Percentiles rank a stretch among this genome's conserved stretches.
Evolutionary conservation across 2,888 invertebrate species (phyloP).

Genomic region (Athrips mouffetella): DNA sequence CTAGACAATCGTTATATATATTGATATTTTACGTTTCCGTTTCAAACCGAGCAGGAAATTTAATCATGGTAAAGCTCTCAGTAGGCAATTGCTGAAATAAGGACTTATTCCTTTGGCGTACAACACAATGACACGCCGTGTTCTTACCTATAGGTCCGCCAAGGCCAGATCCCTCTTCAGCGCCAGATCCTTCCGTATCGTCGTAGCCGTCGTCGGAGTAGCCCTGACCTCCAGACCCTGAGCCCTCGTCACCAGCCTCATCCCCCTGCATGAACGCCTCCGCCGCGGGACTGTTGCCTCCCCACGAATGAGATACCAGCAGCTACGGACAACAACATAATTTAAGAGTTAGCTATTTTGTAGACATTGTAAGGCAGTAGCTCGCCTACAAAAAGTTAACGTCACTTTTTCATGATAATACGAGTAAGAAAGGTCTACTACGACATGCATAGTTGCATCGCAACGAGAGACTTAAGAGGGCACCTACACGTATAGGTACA

Average conservation of each 20-base stretch:
- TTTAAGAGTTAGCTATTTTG: neutral
- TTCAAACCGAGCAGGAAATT: too few species aligned
- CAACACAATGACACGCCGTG: neutral
- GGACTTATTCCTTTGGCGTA: too few species aligned
- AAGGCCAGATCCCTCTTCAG: constrained; percentile 67
- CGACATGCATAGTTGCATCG: too few species aligned
- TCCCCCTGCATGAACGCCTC: constrained; percentile 79
- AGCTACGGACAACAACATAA: constrained; percentile 36
- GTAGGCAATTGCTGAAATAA: too few species aligned
- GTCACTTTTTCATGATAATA: too few species aligned
- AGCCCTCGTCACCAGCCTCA: constrained; percentile 77
- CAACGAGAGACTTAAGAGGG: too few species aligned
- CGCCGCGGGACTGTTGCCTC: constrained; percentile 46
- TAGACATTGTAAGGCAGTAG: too few species aligned
- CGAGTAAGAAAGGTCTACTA: too few species aligned
- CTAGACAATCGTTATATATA: too few species aligned
- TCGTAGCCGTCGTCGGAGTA: constrained; percentile 71
- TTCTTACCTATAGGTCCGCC: constrained; percentile 13
- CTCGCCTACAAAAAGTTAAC: neutral
- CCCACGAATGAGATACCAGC: constrained; percentile 56
- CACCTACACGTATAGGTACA: too few species aligned
- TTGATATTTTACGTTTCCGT: too few species aligned
- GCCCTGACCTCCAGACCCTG: constrained; percentile 77
- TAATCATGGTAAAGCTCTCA: too few species aligned
- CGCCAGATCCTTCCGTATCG: constrained; percentile 67